Evolutionary conservation across 1,140 invertebrate genomes (phyloP), one percentile per base, ranked within the genome.

Genomic region (Rhagoletis zephyria): DNA sequence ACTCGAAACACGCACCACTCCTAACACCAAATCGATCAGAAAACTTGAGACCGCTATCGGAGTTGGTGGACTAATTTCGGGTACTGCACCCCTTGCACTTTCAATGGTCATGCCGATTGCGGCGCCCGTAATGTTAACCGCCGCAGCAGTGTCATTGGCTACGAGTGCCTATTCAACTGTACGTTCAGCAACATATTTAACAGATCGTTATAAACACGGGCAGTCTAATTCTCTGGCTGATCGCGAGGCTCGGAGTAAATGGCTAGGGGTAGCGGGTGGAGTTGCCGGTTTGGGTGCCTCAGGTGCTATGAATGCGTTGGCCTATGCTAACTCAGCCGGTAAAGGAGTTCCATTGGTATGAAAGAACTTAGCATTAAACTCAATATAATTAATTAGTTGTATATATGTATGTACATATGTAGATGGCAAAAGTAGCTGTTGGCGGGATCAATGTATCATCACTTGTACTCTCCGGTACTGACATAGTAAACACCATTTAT

Each of bases 151-250:
- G 3, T 89, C 89, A 12, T 59, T 92, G 5, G 89, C 85, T 2
- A 86, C 89, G 10, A 91, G 89, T 1, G 89, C 88, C 2, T 93
- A 91, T 88, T 65, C 89, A 14, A 87, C 90, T 3, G 60, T 89
- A 30, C 90, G 91, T 4, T 90, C 91, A 0, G 86, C 88, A 14
- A 70, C 40, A 4, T 88, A 63, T 48, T 77, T 93, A 63, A 67
- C 70, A 2, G 90, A 92, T 90, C 91, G 92, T 59, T 88, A 86
- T 85, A 87, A 85, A 45, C 92, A 93, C 19, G 91, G 92, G 63
- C 91, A 93, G 74, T 89, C 91, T 0, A 92, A 91, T 9, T 89
- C 51, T 64, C 86, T 93, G 7, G 70, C 88, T 1, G 87, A 93
- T 85, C 88, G 89, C 1, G 67, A 89, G 56, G 90, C 92, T 1